These are phyloP conservation scores for Palloptera scutellata DNA, from an alignment of 2,888 invertebrate species.

Conservation along the genomic window DNA sequence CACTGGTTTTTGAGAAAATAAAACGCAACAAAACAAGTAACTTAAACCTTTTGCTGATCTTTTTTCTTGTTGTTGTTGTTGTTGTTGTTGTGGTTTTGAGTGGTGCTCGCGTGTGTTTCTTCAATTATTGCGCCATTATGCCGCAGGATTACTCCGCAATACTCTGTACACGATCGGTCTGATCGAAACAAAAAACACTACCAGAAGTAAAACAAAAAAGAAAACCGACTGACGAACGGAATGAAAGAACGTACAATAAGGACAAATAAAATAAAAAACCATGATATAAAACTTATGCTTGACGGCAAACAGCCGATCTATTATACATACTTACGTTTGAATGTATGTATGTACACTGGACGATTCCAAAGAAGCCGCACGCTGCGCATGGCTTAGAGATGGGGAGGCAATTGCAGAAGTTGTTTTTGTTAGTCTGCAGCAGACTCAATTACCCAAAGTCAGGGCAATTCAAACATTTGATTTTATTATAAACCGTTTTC, in stretches of 20 bases:
- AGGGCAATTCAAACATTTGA: too few relatives aligned
- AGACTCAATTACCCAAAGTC: too few relatives aligned
- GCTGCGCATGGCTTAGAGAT: background rate
- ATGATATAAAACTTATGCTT: background rate
- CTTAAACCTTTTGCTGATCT: conserved; percentile 25
- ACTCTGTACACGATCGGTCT: background rate
- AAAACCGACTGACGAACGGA: background rate
- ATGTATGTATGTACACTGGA: conserved; percentile 8
- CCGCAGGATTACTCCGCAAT: conserved; percentile 24
- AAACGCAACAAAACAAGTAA: too few relatives aligned
- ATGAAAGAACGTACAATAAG: background rate
- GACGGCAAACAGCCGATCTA: background rate
- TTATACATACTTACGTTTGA: background rate
- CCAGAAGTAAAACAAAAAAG: background rate
- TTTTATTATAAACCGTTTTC: too few relatives aligned
- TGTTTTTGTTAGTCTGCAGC: too few relatives aligned
- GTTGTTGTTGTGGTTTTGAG: too few relatives aligned
- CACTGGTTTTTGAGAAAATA: too few relatives aligned
- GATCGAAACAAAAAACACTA: too few relatives aligned
- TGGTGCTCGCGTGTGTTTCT: conserved; percentile 53
- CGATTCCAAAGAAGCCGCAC: conserved; percentile 28
- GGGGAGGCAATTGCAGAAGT: too few relatives aligned
- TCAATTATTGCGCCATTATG: conserved; percentile 55
- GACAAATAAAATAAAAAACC: background rate
- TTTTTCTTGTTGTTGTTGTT: too few relatives aligned